Percentiles rank a stretch among this genome's conserved stretches.
Evolutionary conservation across 2,113 vertebrate genomes (phyloP).

Genomic region (Pelobates fuscus): DNA sequence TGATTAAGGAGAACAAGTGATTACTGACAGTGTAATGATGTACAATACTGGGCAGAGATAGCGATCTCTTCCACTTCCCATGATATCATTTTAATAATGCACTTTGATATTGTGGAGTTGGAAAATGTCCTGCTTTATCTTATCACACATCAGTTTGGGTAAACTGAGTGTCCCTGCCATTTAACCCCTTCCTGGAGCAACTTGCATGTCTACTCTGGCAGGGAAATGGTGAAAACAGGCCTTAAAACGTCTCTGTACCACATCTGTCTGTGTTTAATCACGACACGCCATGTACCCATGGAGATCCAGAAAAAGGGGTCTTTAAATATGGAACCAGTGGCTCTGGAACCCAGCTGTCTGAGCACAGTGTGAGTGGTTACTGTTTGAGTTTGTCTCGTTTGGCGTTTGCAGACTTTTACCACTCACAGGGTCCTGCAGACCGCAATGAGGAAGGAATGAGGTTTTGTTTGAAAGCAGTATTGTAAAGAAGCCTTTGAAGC

Average conservation of each 20-base stretch:
- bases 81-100: conserved; percentile 19
- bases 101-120: background rate
- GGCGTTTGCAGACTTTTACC: background rate
- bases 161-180: background rate
- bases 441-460: background rate
- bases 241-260: background rate
- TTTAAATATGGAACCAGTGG: background rate
- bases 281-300: background rate
- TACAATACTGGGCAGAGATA: background rate
- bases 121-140: background rate
- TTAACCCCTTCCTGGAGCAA: background rate
- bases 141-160: conserved; percentile 21
- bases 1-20: background rate
- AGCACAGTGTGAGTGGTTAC: too few relatives aligned
- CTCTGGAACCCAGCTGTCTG: background rate
- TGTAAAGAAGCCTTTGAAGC: background rate
- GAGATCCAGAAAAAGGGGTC: background rate
- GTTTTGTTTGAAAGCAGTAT: conserved; percentile 5
- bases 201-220: background rate
- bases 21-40: background rate
- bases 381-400: background rate
- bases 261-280: background rate
- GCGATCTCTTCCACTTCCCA: conserved; percentile 3
- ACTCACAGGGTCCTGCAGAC: background rate
- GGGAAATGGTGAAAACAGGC: background rate